These are phyloP conservation scores for Bovichtus variegatus DNA, from an alignment of 2,797 vertebrate genomes.

Conservation along the genomic window DNA sequence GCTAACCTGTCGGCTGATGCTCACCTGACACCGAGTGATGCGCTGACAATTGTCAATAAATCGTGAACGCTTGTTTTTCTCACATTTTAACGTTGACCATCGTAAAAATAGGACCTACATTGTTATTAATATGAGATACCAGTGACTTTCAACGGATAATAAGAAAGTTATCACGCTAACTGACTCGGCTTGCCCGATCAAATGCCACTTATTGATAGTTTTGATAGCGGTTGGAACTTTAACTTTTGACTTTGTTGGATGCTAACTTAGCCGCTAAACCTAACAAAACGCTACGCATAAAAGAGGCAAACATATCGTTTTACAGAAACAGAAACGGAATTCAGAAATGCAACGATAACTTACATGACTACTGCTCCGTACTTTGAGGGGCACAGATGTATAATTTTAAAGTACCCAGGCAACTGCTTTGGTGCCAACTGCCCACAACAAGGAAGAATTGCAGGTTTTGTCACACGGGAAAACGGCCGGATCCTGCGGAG, in stretches of 20 bases:
- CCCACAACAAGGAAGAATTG: constrained; percentile 55
- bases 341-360: neutral
- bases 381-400: constrained; percentile 50
- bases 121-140: neutral
- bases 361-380: neutral
- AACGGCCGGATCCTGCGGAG: neutral
- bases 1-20: constrained; percentile 41
- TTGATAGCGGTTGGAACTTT: constrained; percentile 28
- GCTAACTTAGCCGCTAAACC: constrained; percentile 70
- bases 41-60: constrained; percentile 2
- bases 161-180: neutral
- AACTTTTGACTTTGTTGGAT: constrained; percentile 53
- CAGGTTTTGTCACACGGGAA: constrained; percentile 16
- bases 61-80: neutral
- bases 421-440: constrained; percentile 57
- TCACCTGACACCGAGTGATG: constrained; percentile 59
- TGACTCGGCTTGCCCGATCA: neutral
- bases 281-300: neutral
- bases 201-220: constrained; percentile 50
- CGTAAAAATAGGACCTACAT: neutral
- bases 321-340: neutral
- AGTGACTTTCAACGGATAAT: neutral
- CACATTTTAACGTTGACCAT: neutral
- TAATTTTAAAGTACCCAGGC: constrained; percentile 69
- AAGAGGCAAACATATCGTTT: neutral